Conservation (phyloP, 2,888 invertebrate genomes). For the Athalia rosae region DNA sequence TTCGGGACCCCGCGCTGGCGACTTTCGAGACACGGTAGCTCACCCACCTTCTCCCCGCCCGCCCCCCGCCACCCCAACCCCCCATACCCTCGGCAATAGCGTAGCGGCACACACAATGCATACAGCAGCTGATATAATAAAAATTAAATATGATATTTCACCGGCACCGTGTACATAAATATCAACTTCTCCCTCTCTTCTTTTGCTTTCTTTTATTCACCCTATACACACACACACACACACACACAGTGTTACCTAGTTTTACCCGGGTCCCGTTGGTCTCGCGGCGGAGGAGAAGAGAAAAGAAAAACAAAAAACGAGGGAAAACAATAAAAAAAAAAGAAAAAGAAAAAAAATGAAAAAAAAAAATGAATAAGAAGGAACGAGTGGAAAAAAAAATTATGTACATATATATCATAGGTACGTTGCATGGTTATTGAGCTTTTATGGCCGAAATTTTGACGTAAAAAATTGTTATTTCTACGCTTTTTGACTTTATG, state of each 20-base stretch:
- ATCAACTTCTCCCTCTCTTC: slow-evolving; percentile 57
- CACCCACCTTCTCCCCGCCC: too few species aligned
- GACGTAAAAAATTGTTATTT: slow-evolving; percentile 33
- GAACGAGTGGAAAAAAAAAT: too few species aligned
- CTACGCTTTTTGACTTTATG: slow-evolving; percentile 25
- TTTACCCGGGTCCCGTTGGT: slow-evolving; percentile 2
- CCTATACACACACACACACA: neutral
- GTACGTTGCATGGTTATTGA: slow-evolving; percentile 52
- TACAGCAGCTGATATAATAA: slow-evolving; percentile 67
- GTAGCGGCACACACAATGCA: slow-evolving; percentile 53
- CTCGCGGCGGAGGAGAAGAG: neutral
- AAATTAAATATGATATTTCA: slow-evolving; percentile 72
- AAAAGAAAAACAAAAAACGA: too few species aligned
- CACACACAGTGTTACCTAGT: too few species aligned
- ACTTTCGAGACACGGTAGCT: too few species aligned
- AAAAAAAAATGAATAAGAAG: too few species aligned
- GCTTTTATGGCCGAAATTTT: slow-evolving; percentile 49
- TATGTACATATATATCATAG: too few species aligned
- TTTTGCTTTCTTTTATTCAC: slow-evolving; percentile 6
- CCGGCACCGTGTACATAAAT: slow-evolving; percentile 62
- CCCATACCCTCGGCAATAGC: too few species aligned
- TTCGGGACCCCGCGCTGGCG: neutral
- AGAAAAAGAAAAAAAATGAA: too few species aligned
- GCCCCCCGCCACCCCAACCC: too few species aligned
- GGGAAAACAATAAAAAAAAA: too few species aligned